Evolutionary conservation across 2,113 vertebrate genomes (phyloP).

Genomic region (Crotalus helleri): DNA sequence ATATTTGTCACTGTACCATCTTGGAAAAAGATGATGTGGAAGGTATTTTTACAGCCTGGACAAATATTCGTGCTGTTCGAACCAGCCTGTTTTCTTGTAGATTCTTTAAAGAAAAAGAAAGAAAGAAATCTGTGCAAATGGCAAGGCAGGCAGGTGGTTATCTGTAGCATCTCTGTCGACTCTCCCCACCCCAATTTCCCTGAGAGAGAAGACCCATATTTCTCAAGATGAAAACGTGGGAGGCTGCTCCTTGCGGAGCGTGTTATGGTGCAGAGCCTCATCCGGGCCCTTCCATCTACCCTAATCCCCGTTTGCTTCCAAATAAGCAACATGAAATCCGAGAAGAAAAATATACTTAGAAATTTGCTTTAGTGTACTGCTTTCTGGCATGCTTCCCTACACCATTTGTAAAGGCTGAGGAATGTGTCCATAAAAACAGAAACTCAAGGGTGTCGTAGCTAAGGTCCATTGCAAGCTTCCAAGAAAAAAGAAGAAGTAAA

Average conservation of each 20-base stretch:
- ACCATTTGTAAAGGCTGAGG: neutral
- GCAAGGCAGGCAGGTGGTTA: constrained; percentile 24
- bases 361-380: neutral
- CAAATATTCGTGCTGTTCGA: constrained; percentile 51
- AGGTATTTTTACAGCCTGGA: constrained; percentile 49
- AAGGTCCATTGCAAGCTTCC: neutral
- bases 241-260: neutral
- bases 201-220: neutral
- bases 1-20: constrained; percentile 4
- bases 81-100: constrained; percentile 48
- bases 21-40: constrained; percentile 17
- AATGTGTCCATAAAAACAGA: neutral
- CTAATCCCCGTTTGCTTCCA: neutral
- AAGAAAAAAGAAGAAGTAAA: too few relatives aligned
- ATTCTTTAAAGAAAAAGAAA: constrained; percentile 46
- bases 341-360: neutral
- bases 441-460: neutral
- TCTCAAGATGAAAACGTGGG: neutral
- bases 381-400: neutral
- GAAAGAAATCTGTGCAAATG: constrained; percentile 53
- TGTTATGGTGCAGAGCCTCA: too few relatives aligned
- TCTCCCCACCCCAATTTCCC: constrained; percentile 37
- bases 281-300: neutral
- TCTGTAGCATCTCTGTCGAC: constrained; percentile 31
- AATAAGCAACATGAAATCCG: neutral